Conservation (phyloP, 2,113 vertebrate species). For the Callopanchax toddi region DNA sequence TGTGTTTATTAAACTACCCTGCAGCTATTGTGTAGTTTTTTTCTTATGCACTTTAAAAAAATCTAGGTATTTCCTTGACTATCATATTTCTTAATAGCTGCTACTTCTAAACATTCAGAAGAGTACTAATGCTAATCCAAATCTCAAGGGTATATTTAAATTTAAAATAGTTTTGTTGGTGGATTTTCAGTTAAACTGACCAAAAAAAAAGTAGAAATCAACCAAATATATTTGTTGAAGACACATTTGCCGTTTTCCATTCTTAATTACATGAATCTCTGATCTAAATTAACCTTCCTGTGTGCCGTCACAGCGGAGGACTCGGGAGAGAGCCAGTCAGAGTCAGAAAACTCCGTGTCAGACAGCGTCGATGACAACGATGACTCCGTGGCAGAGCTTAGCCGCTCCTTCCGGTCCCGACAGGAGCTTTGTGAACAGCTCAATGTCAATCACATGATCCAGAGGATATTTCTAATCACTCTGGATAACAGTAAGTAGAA, state of each 20-base stretch:
- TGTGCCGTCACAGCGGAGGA: constrained; percentile 80
- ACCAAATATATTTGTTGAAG: not conserved
- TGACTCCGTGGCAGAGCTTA: constrained; percentile 94
- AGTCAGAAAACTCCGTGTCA: constrained; percentile 94
- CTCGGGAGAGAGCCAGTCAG: constrained; percentile 88
- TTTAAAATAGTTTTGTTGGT: too few relatives aligned
- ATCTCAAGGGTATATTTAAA: too few relatives aligned
- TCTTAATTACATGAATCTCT: not conserved
- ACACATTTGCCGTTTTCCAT: not conserved
- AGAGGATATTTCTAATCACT: constrained; percentile 97
- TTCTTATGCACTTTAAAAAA: too few relatives aligned
- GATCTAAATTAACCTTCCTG: not conserved
- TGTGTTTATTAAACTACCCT: not conserved
- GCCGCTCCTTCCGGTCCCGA: constrained; percentile 93
- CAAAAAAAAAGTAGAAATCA: too few relatives aligned
- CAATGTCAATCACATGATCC: constrained; percentile 99
- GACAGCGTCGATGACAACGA: constrained; percentile 97
- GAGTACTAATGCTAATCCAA: too few relatives aligned
- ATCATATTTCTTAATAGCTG: too few relatives aligned
- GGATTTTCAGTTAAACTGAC: not conserved
- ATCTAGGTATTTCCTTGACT: too few relatives aligned
- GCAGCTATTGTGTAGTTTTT: not conserved
- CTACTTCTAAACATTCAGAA: too few relatives aligned
- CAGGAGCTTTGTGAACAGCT: constrained; percentile 97
- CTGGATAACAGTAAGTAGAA: constrained; percentile 94